Evolutionary conservation across 2,888 invertebrate genomes (phyloP).

Genomic region (Aporophyla lueneburgensis): DNA sequence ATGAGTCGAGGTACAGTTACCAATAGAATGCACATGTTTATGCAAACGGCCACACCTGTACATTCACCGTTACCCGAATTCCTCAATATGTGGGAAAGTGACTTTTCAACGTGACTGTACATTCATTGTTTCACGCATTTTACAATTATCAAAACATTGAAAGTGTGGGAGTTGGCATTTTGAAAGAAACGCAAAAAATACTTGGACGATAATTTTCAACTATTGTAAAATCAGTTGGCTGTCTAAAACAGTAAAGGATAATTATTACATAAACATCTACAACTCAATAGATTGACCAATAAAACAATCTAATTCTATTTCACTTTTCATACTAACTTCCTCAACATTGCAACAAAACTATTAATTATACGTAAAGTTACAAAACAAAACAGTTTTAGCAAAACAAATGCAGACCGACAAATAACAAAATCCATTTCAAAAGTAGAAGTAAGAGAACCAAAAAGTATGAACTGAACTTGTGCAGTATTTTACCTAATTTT

Average conservation of each 20-base stretch:
- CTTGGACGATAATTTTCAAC: too few relatives aligned
- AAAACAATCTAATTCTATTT: slow-evolving; percentile 23
- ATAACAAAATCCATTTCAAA: neutral
- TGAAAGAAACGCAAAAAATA: neutral
- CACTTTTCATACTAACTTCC: slow-evolving; percentile 9
- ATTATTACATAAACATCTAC: neutral
- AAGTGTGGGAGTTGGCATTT: neutral
- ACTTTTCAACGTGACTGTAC: slow-evolving; percentile 19
- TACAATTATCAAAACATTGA: slow-evolving; percentile 22
- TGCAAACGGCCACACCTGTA: slow-evolving; percentile 63
- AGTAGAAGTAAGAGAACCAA: slow-evolving; percentile 13
- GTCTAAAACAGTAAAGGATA: too few relatives aligned
- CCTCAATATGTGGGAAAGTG: slow-evolving; percentile 64
- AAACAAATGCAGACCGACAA: slow-evolving; percentile 47
- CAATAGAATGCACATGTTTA: slow-evolving; percentile 65
- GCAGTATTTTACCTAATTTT: slow-evolving; percentile 40
- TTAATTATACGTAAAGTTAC: slow-evolving; percentile 1
- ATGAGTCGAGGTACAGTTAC: slow-evolving; percentile 64
- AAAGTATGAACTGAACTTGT: slow-evolving; percentile 45
- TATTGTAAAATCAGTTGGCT: too few relatives aligned
- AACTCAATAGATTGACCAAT: slow-evolving; percentile 4
- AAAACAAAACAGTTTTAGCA: slow-evolving; percentile 14
- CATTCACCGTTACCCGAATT: slow-evolving; percentile 69
- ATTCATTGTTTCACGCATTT: slow-evolving; percentile 47
- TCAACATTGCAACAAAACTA: slow-evolving; percentile 1